Percentiles rank a stretch among this genome's conserved stretches.
Evolutionary conservation across 1,140 invertebrate genomes (phyloP).

Genomic region (Mesaphorura yosii): DNA sequence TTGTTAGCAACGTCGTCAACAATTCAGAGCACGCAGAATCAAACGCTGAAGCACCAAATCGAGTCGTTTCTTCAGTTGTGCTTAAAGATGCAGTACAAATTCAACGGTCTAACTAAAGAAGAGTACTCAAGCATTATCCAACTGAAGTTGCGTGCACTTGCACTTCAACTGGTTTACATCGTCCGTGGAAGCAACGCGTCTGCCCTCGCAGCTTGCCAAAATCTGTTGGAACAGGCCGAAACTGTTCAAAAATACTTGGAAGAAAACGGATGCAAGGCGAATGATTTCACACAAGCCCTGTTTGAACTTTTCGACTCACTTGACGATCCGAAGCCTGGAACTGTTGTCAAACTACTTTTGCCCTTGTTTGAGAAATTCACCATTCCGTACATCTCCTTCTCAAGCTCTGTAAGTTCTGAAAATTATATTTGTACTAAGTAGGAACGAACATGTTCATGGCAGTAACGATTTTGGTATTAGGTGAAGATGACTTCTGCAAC

Average conservation of each 20-base stretch:
- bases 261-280: constrained; percentile 39
- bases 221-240: constrained; percentile 51
- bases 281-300: constrained; percentile 65
- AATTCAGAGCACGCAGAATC: constrained; percentile 18
- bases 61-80: constrained; percentile 32
- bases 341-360: constrained; percentile 63
- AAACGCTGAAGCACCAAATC: constrained; percentile 20
- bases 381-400: constrained; percentile 34
- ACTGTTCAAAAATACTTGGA: constrained; percentile 42
- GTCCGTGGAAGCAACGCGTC: constrained; percentile 50
- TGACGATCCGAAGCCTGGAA: constrained; percentile 70
- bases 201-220: constrained; percentile 49
- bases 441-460: background rate
- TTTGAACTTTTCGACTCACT: constrained; percentile 62
- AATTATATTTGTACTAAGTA: background rate
- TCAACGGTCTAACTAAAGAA: constrained; percentile 59
- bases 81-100: constrained; percentile 59
- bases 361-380: constrained; percentile 53
- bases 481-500: constrained; percentile 64
- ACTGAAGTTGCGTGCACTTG: constrained; percentile 67
- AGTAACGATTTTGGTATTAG: constrained; percentile 33
- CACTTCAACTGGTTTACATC: constrained; percentile 67
- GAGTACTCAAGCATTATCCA: constrained; percentile 69
- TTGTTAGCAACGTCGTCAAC: background rate
- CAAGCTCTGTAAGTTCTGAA: constrained; percentile 27